Conservation (phyloP, 2,888 invertebrate genomes). For the Ophonus ardosiacus region DNA sequence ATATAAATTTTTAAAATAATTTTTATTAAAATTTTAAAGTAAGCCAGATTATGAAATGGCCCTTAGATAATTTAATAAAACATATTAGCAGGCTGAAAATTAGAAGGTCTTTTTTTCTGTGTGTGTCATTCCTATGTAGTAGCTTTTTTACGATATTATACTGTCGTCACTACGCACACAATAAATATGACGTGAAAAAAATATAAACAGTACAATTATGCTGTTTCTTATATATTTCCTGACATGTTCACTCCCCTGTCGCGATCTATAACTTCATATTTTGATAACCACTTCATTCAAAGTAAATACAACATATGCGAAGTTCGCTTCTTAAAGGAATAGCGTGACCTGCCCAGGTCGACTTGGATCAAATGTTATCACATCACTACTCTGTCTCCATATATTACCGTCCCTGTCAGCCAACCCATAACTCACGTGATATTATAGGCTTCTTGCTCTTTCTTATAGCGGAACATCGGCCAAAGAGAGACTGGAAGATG, state of each 20-base stretch:
- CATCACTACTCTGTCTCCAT: slow-evolving; percentile 73
- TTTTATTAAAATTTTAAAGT: too few relatives aligned
- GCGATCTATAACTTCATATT: not conserved
- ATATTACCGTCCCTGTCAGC: slow-evolving; percentile 70
- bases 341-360: slow-evolving; percentile 70
- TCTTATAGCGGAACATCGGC: not conserved
- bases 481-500: not conserved
- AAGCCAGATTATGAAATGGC: too few relatives aligned
- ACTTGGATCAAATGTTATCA: slow-evolving; percentile 73
- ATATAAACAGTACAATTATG: too few relatives aligned
- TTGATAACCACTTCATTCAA: not conserved
- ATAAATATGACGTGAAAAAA: too few relatives aligned
- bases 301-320: not conserved
- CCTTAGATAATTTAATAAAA: too few relatives aligned
- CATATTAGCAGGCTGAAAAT: too few relatives aligned
- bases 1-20: too few relatives aligned
- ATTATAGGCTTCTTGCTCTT: slow-evolving; percentile 61
- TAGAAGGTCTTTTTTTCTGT: too few relatives aligned
- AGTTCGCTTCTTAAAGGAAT: slow-evolving; percentile 38
- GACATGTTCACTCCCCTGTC: not conserved
- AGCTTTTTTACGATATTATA: too few relatives aligned
- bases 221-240: not conserved
- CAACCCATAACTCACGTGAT: slow-evolving; percentile 70
- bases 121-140: too few relatives aligned
- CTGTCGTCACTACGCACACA: too few relatives aligned